Conservation (phyloP, 1,140 invertebrate genomes). For the Pseudoatta argentina region DNA sequence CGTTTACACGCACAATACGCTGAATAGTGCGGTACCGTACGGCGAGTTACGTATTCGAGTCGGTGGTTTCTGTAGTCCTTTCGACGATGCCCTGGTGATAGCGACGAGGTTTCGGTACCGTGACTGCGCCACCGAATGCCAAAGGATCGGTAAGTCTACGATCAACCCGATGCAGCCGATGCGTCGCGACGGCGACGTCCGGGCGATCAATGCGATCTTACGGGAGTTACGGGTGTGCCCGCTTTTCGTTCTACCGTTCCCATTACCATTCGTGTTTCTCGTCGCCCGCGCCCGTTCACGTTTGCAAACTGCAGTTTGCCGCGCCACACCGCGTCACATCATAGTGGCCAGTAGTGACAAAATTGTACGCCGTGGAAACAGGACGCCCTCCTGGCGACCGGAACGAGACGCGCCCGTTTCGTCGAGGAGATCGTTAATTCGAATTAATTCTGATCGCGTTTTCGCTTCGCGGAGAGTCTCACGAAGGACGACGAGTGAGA, state of each 20-base stretch:
- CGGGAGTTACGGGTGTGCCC: conserved; percentile 82
- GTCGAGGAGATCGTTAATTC: not conserved
- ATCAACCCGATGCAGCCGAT: not conserved
- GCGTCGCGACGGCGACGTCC: not conserved
- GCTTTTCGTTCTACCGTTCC: conserved; percentile 54
- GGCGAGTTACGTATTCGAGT: conserved; percentile 72
- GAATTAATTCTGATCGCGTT: not conserved
- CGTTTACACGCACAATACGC: conserved; percentile 61
- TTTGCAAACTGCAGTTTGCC: not conserved
- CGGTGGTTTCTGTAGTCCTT: conserved; percentile 73
- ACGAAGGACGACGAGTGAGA: conserved; percentile 69
- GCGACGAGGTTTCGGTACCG: conserved; percentile 56
- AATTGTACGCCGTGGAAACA: not conserved
- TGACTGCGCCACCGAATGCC: conserved; percentile 63
- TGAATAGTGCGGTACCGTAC: conserved; percentile 70
- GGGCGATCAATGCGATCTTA: conserved; percentile 77
- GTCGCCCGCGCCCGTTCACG: not conserved
- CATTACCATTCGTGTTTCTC: not conserved
- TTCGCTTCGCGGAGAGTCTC: not conserved
- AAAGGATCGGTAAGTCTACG: conserved; percentile 71
- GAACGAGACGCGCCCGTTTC: not conserved
- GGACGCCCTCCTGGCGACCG: not conserved
- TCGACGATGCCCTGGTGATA: conserved; percentile 78
- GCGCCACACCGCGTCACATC: not conserved
- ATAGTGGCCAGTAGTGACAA: not conserved